Conservation (phyloP, 2,888 invertebrate genomes). For the Thera britannica region DNA sequence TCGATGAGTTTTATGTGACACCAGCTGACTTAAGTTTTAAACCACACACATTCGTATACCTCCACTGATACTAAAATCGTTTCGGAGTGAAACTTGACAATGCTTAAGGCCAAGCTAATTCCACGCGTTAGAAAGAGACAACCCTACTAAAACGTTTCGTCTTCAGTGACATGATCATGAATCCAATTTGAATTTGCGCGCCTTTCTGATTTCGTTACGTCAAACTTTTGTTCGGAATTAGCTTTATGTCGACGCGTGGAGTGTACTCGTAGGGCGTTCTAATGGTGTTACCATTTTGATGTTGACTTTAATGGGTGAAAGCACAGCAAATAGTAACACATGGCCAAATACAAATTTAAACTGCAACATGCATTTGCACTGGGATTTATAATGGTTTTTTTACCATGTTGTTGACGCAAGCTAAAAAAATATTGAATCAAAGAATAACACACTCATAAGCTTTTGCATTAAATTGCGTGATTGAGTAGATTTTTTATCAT, state of each 20-base stretch:
- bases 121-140: conserved; percentile 48
- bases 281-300: conserved; percentile 45
- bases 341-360: not conserved
- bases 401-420: too few relatives aligned
- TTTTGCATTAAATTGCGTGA: too few relatives aligned
- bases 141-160: conserved; percentile 47
- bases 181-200: conserved; percentile 75
- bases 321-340: conserved; percentile 23
- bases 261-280: conserved; percentile 28
- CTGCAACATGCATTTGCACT: not conserved
- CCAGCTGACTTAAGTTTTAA: too few relatives aligned
- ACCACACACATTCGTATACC: too few relatives aligned
- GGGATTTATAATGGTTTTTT: too few relatives aligned
- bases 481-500: too few relatives aligned
- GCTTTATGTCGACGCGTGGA: conserved; percentile 36
- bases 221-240: conserved; percentile 64
- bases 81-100: conserved; percentile 11
- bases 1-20: too few relatives aligned
- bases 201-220: conserved; percentile 75
- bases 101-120: conserved; percentile 21
- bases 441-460: too few relatives aligned
- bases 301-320: conserved; percentile 27
- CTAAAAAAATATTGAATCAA: too few relatives aligned
- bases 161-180: conserved; percentile 57
- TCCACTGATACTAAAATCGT: not conserved